Conservation (phyloP, 1,140 invertebrate species). For the Macrosteles quadrilineatus region DNA sequence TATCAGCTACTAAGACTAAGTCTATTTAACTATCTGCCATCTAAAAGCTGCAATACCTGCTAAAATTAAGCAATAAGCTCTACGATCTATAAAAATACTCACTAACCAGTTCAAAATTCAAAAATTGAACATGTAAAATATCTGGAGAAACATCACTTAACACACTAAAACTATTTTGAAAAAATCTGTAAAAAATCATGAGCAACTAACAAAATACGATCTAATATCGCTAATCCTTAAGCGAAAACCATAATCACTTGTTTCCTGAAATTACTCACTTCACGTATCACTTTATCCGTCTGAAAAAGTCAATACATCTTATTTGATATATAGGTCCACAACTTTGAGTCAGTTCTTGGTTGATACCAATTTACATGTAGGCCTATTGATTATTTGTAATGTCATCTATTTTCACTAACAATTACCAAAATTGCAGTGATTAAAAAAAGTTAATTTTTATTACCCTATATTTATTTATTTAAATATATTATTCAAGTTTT, state of each 20-base stretch:
- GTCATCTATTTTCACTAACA: too few relatives aligned
- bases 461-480: too few relatives aligned
- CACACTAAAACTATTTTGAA: neutral
- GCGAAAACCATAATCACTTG: conserved; percentile 9
- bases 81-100: conserved; percentile 1
- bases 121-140: neutral
- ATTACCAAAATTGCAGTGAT: too few relatives aligned
- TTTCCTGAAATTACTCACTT: conserved; percentile 37
- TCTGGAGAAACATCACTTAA: neutral
- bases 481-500: too few relatives aligned
- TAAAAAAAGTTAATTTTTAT: too few relatives aligned
- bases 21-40: too few relatives aligned
- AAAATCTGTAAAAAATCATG: neutral
- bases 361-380: too few relatives aligned
- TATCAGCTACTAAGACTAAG: too few relatives aligned
- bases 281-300: conserved; percentile 39
- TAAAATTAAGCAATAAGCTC: neutral
- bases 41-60: too few relatives aligned
- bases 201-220: neutral
- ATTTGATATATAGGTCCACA: too few relatives aligned
- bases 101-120: neutral
- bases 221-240: neutral
- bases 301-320: conserved; percentile 34
- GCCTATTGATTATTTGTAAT: too few relatives aligned
- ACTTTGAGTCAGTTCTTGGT: too few relatives aligned